These are phyloP conservation scores for Lomographa bimaculata DNA, from an alignment of 2,888 invertebrate species.

Conservation along the genomic window DNA sequence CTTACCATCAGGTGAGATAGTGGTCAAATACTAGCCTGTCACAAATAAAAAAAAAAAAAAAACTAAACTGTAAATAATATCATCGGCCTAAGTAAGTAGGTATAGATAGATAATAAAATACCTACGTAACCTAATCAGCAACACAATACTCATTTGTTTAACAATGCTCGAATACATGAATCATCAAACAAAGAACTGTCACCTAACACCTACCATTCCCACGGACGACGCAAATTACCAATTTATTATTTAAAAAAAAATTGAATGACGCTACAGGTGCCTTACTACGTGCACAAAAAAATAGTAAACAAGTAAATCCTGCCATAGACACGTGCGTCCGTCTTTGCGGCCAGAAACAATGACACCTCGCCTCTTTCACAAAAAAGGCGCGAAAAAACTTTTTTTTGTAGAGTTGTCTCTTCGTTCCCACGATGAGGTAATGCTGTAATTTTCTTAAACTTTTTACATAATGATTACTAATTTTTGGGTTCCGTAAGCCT, in stretches of 20 bases:
- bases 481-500: conserved; percentile 24
- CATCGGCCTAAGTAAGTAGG: not conserved
- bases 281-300: conserved; percentile 55
- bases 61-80: not conserved
- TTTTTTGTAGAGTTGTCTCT: conserved; percentile 49
- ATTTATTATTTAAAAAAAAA: conserved; percentile 47
- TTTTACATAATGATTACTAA: conserved; percentile 23
- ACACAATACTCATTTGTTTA: conserved; percentile 8
- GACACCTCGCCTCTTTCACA: conserved; percentile 43
- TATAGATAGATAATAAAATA: conserved; percentile 9
- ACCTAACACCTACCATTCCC: conserved; percentile 44
- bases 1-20: too few relatives aligned
- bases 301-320: conserved; percentile 65
- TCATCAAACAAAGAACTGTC: conserved; percentile 38
- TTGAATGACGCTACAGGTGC: conserved; percentile 75
- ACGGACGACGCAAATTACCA: conserved; percentile 50
- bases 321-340: conserved; percentile 69
- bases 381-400: conserved; percentile 56
- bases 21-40: too few relatives aligned
- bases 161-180: conserved; percentile 24
- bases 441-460: conserved; percentile 21
- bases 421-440: conserved; percentile 54
- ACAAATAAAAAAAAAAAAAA: too few relatives aligned
- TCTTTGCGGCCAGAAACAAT: conserved; percentile 76
- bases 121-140: conserved; percentile 4